phyloP scores from a whole-genome alignment of 2,888 invertebrate genomes.

The Amblyteles armatorius region DNA sequence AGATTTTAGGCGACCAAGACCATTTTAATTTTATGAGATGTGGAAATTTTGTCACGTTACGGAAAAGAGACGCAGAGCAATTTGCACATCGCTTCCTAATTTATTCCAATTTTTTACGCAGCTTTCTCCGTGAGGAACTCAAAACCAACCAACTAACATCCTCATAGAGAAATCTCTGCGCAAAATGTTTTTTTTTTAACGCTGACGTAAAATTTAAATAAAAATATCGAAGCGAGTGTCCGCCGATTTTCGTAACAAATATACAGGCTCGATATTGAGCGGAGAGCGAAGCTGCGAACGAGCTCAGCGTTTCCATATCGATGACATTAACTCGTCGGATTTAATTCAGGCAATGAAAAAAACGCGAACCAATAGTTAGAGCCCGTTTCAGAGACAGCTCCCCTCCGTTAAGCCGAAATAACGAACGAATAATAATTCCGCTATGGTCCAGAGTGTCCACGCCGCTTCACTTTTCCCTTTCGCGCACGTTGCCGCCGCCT shows the following conservation, averaged over 20 bases:
- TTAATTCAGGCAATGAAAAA: slow-evolving; percentile 40
- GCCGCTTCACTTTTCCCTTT: slow-evolving; percentile 16
- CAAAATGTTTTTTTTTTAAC: neutral
- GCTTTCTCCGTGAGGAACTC: no score
- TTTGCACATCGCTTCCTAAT: no score
- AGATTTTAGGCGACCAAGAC: no score
- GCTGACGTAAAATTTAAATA: neutral
- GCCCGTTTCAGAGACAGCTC: neutral
- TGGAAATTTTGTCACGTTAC: no score
- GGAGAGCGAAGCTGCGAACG: neutral
- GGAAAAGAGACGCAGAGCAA: no score
- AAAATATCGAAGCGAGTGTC: slow-evolving; percentile 28
- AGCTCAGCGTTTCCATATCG: neutral
- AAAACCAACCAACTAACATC: no score
- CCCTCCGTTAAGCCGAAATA: neutral
- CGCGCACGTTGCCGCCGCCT: slow-evolving; percentile 23
- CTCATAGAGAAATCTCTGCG: no score
- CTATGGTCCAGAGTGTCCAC: neutral
- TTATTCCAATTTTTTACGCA: no score
- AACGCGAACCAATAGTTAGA: neutral
- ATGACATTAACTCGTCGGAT: slow-evolving; percentile 28
- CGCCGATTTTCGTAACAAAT: neutral
- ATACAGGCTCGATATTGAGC: neutral
- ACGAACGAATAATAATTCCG: slow-evolving; percentile 7
- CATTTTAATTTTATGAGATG: no score